Conservation (phyloP, 1,140 invertebrate species). For the Drusus annulatus region DNA sequence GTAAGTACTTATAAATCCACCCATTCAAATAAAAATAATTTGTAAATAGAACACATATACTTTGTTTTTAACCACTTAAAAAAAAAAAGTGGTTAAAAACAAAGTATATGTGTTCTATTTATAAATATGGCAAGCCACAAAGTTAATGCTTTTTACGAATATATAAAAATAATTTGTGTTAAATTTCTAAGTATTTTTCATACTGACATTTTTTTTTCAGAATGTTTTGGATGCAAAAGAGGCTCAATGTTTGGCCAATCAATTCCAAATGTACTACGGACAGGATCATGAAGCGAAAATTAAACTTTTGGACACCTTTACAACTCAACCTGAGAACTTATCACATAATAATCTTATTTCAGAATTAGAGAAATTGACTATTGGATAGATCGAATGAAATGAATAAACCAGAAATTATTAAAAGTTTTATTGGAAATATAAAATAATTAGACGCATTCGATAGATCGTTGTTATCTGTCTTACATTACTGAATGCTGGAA, state of each 20-base stretch:
- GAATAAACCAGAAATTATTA: neutral
- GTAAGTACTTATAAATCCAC: constrained; percentile 57
- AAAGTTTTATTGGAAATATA: neutral
- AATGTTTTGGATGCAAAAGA: constrained; percentile 84
- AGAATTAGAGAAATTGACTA: constrained; percentile 82
- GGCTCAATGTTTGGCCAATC: constrained; percentile 88
- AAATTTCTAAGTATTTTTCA: too few relatives aligned
- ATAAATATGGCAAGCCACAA: too few relatives aligned
- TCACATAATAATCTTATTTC: constrained; percentile 88
- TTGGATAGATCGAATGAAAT: neutral
- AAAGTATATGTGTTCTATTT: too few relatives aligned
- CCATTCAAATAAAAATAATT: too few relatives aligned
- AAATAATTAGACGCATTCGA: neutral
- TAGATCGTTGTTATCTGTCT: neutral
- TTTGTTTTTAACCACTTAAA: too few relatives aligned
- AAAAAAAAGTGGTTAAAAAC: too few relatives aligned
- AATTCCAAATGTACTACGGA: constrained; percentile 89
- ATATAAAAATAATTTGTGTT: too few relatives aligned
- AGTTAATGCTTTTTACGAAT: too few relatives aligned
- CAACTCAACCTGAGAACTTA: constrained; percentile 80
- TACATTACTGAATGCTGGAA: too few relatives aligned
- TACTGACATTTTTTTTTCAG: constrained; percentile 59
- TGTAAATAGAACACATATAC: too few relatives aligned
- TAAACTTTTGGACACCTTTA: constrained; percentile 81
- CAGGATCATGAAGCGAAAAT: constrained; percentile 76